These are phyloP conservation scores for Callyntrura guangdongensis DNA, from an alignment of 2,888 invertebrate species.

Conservation along the genomic window DNA sequence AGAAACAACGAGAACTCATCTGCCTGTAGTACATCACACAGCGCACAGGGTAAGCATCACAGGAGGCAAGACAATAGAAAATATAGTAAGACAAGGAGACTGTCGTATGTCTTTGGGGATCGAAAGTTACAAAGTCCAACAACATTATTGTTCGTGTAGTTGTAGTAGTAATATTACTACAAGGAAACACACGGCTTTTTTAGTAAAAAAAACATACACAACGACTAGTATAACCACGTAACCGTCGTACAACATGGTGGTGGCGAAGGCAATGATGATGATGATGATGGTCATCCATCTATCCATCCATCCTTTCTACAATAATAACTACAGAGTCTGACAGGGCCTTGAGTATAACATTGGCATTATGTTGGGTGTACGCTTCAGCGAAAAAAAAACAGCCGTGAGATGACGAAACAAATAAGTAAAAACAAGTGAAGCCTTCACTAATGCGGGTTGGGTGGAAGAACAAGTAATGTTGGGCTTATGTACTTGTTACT, in stretches of 20 bases:
- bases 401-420: conserved; percentile 42
- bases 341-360: background rate
- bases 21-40: conserved; percentile 13
- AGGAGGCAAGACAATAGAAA: conserved; percentile 44
- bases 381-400: conserved; percentile 2
- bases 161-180: background rate
- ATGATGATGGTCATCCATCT: conserved; percentile 68
- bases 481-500: background rate
- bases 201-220: conserved; percentile 7
- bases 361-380: background rate
- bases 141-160: conserved; percentile 26
- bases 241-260: background rate
- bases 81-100: conserved; percentile 23
- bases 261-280: conserved; percentile 11
- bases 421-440: conserved; percentile 43
- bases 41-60: conserved; percentile 1
- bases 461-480: conserved; percentile 23
- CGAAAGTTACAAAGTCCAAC: conserved; percentile 22
- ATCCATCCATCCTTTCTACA: conserved; percentile 65
- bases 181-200: conserved; percentile 8
- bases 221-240: background rate
- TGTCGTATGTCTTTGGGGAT: conserved; percentile 20
- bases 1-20: conserved; percentile 14
- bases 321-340: background rate
- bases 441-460: conserved; percentile 22